Evolutionary conservation across 2,888 invertebrate species (phyloP), one percentile per base, ranked within the genome.

Genomic region (Acleris literana): DNA sequence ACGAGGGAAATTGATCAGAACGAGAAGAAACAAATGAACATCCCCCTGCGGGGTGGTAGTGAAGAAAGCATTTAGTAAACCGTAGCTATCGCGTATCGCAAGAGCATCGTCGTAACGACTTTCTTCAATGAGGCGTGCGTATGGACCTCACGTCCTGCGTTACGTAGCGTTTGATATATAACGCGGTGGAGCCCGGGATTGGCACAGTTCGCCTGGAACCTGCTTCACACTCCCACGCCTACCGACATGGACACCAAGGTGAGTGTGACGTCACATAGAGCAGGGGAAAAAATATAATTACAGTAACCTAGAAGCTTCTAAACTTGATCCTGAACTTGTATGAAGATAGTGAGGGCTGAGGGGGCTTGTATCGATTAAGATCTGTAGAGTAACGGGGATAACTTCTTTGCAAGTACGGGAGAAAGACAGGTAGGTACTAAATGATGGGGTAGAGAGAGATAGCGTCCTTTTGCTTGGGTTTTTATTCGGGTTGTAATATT

Each of bases 191-290:
- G 71, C 69, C 77, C 74, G 73, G 78, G 80, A 77, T 72, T 72
- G 75, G 68, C 82, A 88, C 91, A 92, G 86, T 90, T 86, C 87
- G 76, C 78, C 84, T 83, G 84, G 85, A 85, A 85, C 81, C 85
- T 87, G 86, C 78, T 69, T 83, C 83, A 77, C 83, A 82, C 75
- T 80, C 80, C 85, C 80, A 89, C 81, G 80, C 83, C 70, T 69
- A 82, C 82, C 88, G 83, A 87, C 86, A 93, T 93, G 93, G 86
- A 89, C 88, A 84, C 83, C 91, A 93, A 92, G 91, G 93, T 93
- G 71, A 85, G 86, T 70, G 18, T 39, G 52, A 55, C n/a, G 22
- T 53, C 46, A 20, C 13, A 33, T 29, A 43, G 33, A 33, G 22
- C 22, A 55, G n/a, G 39, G 62, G 62, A 22, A 48, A n/a, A 48